A percentile compares a stretch with the other conserved stretches of the same genome.
phyloP scores from a whole-genome alignment of 2,797 vertebrate genomes.

The Characodon lateralis region DNA sequence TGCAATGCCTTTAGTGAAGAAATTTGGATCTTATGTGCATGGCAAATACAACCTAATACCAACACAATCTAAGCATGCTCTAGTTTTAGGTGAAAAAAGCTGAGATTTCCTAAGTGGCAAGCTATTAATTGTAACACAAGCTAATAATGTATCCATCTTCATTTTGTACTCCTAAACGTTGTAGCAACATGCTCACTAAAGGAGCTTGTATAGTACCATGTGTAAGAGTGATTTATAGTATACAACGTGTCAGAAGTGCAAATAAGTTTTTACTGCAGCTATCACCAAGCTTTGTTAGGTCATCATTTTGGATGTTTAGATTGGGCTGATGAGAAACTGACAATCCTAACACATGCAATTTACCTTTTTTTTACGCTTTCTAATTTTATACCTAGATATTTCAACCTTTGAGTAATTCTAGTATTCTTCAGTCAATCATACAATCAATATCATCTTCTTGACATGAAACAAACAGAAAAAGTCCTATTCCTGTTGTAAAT shows the following conservation, averaged over 20 bases:
- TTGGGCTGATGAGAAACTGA: neutral
- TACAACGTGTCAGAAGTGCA: no score
- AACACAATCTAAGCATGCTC: neutral
- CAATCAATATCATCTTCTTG: neutral
- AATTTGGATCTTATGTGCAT: no score
- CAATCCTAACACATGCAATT: neutral
- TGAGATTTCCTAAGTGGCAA: neutral
- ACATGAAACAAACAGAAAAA: neutral
- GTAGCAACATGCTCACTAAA: no score
- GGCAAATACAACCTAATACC: neutral
- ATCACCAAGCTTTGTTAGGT: neutral
- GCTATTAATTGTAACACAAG: neutral
- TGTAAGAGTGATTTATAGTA: no score
- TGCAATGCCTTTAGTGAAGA: neutral
- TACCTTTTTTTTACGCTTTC: neutral
- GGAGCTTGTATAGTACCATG: neutral
- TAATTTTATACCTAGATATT: neutral
- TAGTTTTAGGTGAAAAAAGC: neutral
- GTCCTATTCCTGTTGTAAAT: neutral
- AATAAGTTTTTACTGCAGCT: neutral
- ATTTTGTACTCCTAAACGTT: neutral
- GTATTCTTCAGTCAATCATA: neutral
- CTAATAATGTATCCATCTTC: neutral
- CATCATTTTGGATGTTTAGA: neutral
- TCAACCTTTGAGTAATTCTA: neutral